Base-by-base conservation (phyloP, 2,113 vertebrate species). In the Apeltes quadracus region DNA sequence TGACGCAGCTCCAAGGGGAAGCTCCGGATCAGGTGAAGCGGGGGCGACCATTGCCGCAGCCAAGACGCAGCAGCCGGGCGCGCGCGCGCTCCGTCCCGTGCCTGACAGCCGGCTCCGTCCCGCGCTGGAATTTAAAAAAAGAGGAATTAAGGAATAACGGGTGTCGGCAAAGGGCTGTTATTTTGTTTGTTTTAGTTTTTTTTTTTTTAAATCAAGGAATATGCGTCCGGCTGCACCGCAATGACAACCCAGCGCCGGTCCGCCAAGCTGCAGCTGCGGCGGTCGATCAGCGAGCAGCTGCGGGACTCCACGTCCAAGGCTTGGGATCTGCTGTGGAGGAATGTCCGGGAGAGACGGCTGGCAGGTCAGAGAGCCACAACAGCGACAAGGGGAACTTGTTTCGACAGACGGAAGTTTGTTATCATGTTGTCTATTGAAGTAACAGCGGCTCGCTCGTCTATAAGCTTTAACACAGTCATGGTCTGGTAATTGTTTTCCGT, bases 211-310 rank as follows among this genome's bases (percentile, higher is more conserved):
- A 46, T 18, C 54, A 50, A 70, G 87, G 64, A 88, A 72, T 80
- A 94, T 95, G 95, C 55, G 72, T 83, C 83, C 87, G 84, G 62
- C 69, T 64, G 87, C 77, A 86, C 71, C 73, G 84, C 88, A 84
- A 97, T 96, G 97, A 96, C 89, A 82, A 88, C 88, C 86, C 84
- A 77, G 88, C 85, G 91, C 77, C 92, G 90, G 81, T 85, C 94
- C 20, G 85, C 88, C 70, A 94, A 90, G 85, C 91, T 94, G 44
- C 96, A 90, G 93, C 95, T 98, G 72, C 88, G 96, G 89, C 91
- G 97, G 77, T 97, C 97, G 27, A 95, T 98, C 93, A 98, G 97
- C 84, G 97, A 97, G 90, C 97, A 98, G 93, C 81, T 98, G 86
- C 95, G 96, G 83, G 96, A 97, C 90, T 97, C 97, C 90, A 97